A percentile compares a stretch with the other conserved stretches of the same genome.
phyloP scores from a whole-genome alignment of 1,140 invertebrate genomes.

The Brachionus angularis region DNA sequence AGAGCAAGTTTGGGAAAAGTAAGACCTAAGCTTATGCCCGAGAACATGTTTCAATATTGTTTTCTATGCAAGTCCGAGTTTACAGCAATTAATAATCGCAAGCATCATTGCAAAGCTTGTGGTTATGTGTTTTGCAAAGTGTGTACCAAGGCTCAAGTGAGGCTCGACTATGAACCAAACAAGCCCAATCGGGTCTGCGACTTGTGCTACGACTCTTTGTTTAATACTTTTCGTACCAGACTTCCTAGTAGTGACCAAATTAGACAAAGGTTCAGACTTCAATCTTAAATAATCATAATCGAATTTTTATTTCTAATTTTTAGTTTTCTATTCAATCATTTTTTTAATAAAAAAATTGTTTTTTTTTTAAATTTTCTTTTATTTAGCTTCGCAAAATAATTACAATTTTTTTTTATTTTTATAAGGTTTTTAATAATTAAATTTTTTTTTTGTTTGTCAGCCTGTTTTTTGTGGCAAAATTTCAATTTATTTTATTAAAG shows the following conservation, averaged over 20 bases:
- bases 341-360: neutral
- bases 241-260: neutral
- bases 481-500: too few species aligned
- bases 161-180: neutral
- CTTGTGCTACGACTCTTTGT: neutral
- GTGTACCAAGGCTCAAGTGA: neutral
- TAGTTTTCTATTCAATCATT: neutral
- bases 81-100: neutral
- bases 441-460: too few species aligned
- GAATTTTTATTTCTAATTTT: neutral
- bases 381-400: neutral
- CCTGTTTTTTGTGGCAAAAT: too few species aligned
- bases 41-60: neutral
- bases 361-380: neutral
- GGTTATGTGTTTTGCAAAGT: neutral
- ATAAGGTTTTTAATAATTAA: too few species aligned
- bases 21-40: neutral
- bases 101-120: conserved; percentile 10
- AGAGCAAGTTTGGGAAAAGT: neutral
- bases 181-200: neutral
- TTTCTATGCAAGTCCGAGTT: neutral
- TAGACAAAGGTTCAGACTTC: neutral
- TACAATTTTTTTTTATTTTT: too few species aligned
- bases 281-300: neutral
- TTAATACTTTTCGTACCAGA: neutral